Evolutionary conservation across 2,888 invertebrate species (phyloP), one percentile per base, ranked within the genome.

Genomic region (Catocala nupta): DNA sequence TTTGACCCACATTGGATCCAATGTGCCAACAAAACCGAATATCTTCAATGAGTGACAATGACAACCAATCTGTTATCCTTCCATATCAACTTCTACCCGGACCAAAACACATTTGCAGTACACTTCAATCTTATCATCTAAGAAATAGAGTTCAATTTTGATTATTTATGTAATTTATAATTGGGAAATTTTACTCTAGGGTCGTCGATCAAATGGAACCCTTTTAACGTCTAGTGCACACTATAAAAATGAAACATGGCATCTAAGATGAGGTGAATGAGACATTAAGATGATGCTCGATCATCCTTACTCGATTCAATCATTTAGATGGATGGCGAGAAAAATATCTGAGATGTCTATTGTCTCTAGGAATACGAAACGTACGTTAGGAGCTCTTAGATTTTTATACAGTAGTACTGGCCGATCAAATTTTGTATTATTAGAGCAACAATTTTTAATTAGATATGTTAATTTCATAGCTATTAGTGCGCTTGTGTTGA

Each of bases 161-260:
- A n/a, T 44, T 57, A 49, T 13, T 55, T 68, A 47, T 6, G 34
- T 13, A 55, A 33, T 50, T 10, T 60, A 39, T 61, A 55, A 44
- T 55, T 55, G 59, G 63, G 52, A 63, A 70, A 75, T 64, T 75
- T 71, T 75, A 68, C 71, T 68, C 63, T 67, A 55, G 54, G 80
- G 75, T 81, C 84, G 81, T 87, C 84, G 77, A 87, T 88, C 88
- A 83, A 77, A 73, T 63, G 59, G 54, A 80, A 83, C 82, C 87
- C 85, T 85, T 86, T 88, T 86, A 87, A 82, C 83, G 86, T 85
- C 85, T 68, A 63, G 60, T 64, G 77, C 81, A 81, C 76, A 79
- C 80, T 80, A 79, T 82, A 81, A 81, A 81, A 81, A 84, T 86
- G 85, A 86, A 86, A 84, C 83, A 86, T 82, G 71, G 75, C 56